Evolutionary conservation across 30 jellyfish, hydroid and myxozoan species (phyloP).

Genomic region (Aurelia coerulea): DNA sequence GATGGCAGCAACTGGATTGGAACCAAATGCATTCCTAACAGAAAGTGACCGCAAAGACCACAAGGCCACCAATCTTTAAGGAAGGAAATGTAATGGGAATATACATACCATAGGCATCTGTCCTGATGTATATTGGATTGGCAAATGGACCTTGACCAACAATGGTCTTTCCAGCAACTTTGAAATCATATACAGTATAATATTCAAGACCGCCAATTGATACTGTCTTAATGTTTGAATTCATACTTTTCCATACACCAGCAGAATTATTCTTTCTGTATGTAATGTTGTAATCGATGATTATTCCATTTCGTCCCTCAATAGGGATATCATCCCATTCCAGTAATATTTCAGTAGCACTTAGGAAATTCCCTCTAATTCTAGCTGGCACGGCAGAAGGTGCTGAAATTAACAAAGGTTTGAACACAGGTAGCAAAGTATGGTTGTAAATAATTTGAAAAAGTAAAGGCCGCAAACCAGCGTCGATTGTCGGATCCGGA

Average conservation of each 20-base stretch:
- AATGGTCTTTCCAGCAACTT: conserved; percentile 34
- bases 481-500: no score
- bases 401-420: neutral
- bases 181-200: conserved; percentile 39
- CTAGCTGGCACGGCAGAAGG: conserved; percentile 35
- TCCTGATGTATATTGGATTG: conserved; percentile 7
- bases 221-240: neutral
- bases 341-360: conserved; percentile 38
- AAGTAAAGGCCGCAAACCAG: no score
- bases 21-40: no score
- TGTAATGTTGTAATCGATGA: conserved; percentile 3
- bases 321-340: conserved; percentile 44
- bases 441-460: no score
- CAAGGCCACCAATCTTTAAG: no score
- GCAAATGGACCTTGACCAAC: conserved; percentile 56
- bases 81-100: no score
- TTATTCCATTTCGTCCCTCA: conserved; percentile 44
- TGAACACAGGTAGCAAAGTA: no score
- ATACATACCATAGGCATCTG: conserved; percentile 65
- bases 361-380: conserved; percentile 27
- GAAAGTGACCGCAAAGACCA: no score
- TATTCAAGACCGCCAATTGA: conserved; percentile 16
- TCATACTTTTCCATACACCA: conserved; percentile 13
- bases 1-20: no score
- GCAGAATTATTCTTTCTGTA: neutral